Evolutionary conservation across 2,797 vertebrate species (phyloP), one percentile per base, ranked within the genome.

Genomic region (Lepus oiostolus): DNA sequence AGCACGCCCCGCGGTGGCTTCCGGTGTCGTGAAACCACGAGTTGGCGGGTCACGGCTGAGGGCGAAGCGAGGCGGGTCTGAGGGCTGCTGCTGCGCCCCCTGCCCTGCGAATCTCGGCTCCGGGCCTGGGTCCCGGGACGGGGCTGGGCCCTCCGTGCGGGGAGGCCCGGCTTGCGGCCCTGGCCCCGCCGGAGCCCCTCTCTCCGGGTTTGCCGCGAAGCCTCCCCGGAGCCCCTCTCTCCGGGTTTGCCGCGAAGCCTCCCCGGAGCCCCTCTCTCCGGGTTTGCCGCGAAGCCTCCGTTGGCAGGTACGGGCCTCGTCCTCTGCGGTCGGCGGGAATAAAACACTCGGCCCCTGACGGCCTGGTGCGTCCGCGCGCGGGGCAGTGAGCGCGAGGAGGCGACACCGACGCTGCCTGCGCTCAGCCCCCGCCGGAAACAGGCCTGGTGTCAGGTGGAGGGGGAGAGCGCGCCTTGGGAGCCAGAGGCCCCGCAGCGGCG

Each of bases 11-110:
- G 68, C n/a, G 7, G 50, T 28, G 2, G 32, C 50, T 88, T 83
- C 74, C 9, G 28, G 52, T 9, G 35, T 35, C 35, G 35, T 35
- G 35, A 35, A 4, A 35, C 35, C 35, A 35, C 4, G 5, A 26
- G 2, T 8, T 5, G 24, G 7, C 8, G n/a, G 19, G 35, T 50
- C 1, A 0, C 0, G 0, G 5, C 19, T 5, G 30, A 5, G 30
- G 32, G 4, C 1, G 26, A 7, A 42, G 42, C 1, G 42, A 42
- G 42, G 42, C 42, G 21, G 3, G 0, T 2, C 2, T 0, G 0
- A 22, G 11, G 16, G 12, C 54, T 26, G 70, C 0, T 14, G 13
- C 72, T 38, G 4, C 3, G 12, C 1, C 11, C 11, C 50, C 6
- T 38, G 1, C 16, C 30, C 13, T 13, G 16, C 7, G 2, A 3